Conservation (phyloP, 2,113 vertebrate species). For the Lynx canadensis region DNA sequence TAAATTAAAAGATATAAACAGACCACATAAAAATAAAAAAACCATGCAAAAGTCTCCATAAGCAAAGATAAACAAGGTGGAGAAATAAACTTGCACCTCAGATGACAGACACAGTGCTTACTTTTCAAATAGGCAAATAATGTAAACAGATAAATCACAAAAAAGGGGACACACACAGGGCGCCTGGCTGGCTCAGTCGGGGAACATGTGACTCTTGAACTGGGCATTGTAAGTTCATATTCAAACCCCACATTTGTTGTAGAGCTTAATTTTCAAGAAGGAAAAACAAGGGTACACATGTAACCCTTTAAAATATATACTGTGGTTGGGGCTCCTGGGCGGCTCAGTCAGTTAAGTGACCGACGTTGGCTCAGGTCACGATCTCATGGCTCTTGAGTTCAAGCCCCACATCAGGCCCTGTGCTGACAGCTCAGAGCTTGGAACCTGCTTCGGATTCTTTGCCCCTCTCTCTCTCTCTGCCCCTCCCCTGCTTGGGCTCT, state of each 20-base stretch:
- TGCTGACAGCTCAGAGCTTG: no score
- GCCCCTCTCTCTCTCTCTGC: no score
- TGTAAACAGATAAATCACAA: background rate
- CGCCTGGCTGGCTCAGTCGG: background rate
- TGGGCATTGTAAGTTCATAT: background rate
- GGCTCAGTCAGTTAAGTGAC: no score
- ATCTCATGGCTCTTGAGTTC: no score
- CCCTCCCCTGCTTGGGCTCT: no score
- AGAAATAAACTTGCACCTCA: constrained; percentile 17
- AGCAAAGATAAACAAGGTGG: background rate
- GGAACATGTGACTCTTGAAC: background rate
- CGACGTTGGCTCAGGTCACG: no score
- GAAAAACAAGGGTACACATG: background rate
- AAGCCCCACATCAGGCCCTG: no score
- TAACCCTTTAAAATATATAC: constrained; percentile 9
- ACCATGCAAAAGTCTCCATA: background rate
- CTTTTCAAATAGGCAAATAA: background rate
- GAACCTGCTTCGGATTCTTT: no score
- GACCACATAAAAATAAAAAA: background rate
- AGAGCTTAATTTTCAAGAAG: background rate
- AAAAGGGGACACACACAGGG: background rate
- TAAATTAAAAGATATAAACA: background rate
- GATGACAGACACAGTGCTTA: background rate
- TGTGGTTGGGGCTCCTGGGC: background rate
- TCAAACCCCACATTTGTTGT: background rate